Evolutionary conservation across 2,888 invertebrate species (phyloP), one percentile per base, ranked within the genome.

Genomic region (Xylophagus ater): DNA sequence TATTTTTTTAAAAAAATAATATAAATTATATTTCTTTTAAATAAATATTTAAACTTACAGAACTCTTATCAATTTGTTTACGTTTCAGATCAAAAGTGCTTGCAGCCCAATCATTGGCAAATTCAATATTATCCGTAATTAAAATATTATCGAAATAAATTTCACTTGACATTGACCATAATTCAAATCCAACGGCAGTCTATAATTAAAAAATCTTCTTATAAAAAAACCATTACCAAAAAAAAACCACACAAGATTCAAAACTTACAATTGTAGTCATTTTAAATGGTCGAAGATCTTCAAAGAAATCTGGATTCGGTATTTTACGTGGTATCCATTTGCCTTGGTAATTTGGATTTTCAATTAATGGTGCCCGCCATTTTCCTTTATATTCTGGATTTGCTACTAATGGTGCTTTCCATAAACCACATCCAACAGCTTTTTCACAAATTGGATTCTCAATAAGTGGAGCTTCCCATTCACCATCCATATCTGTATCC

Each of bases 401-500:
- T 52, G 83, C 74, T 31, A 93, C 75, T 53, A 78, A 67, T 13
- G 90, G 88, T 13, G 85, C 73, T 47, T 75, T 76, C 90, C 97
- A 98, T 29, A 70, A 67, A 0, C 98, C 98, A 68, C 98, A 98
- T 10, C 98, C 97, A 3, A 81, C 73, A 5, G 78, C 80, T 37
- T 67, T 59, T 48, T 71, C 72, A 58, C 96, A 97, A 4, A 69
- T 70, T 0, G 94, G 90, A 70, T 98, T 98, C 53, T 83, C 81
- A 20, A 96, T 76, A 39, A 88, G 70, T 0, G 96, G 90, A 4
- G 97, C 81, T 64, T 97, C 97, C 97, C 97, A 99, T 57, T 86
- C 85, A 2, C 98, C 98, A 66, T 98, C 98, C 83, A 97, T 97
- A 49, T 96, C 94, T 13, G 82, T 77, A 63, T 98, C 97, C 94